Percentiles rank a stretch among this genome's conserved stretches.
Evolutionary conservation across 2,797 vertebrate genomes (phyloP).

Genomic region (Bradypodion pumilum): DNA sequence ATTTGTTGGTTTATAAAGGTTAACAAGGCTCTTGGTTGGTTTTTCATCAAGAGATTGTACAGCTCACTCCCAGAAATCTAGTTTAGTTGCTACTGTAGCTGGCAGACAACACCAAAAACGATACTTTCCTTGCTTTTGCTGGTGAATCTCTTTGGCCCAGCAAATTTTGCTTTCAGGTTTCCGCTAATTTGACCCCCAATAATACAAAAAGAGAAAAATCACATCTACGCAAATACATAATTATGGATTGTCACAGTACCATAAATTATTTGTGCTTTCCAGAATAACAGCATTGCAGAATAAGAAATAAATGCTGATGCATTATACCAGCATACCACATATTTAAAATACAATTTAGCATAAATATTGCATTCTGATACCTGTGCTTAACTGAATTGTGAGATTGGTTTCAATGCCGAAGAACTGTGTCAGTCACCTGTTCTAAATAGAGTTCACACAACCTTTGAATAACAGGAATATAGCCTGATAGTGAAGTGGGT

Average conservation of each 20-base stretch:
- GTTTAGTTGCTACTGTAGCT: background rate
- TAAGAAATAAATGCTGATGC: too few species aligned
- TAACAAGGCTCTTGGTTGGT: too few species aligned
- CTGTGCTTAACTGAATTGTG: background rate
- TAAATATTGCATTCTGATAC: background rate
- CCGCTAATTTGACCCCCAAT: background rate
- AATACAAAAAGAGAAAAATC: background rate
- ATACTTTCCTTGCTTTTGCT: background rate
- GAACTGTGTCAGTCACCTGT: too few species aligned
- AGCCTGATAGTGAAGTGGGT: too few species aligned
- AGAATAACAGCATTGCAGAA: background rate
- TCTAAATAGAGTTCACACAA: too few species aligned
- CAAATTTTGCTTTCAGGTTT: background rate
- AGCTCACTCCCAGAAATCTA: too few species aligned
- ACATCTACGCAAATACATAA: background rate
- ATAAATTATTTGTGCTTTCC: background rate
- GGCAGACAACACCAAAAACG: slow-evolving; percentile 3
- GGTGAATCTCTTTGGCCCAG: background rate
- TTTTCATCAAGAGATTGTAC: too few species aligned
- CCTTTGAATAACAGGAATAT: too few species aligned
- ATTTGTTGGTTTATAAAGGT: too few species aligned
- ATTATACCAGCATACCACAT: too few species aligned
- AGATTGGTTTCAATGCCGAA: too few species aligned
- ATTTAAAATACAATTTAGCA: background rate
- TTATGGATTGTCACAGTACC: background rate